Evolutionary conservation across 2,113 vertebrate species (phyloP), one percentile per base, ranked within the genome.

Genomic region (Scalopus aquaticus): DNA sequence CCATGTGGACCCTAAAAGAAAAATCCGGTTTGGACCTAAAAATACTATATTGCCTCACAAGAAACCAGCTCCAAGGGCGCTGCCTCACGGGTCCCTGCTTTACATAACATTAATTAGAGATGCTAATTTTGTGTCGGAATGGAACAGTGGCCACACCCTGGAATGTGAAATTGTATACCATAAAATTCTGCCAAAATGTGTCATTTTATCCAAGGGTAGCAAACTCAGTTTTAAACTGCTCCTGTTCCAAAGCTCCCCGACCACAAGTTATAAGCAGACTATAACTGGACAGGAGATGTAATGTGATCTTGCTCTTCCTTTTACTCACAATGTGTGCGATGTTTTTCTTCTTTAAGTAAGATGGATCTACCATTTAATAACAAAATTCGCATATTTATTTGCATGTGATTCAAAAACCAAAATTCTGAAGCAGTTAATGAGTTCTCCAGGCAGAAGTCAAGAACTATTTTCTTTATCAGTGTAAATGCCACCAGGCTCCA

Each of bases 21-120:
- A 97, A 96, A 94, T 94, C 93, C 72, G 39, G 95, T 97, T 93
- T 92, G 87, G 51, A 96, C 81, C 96, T 96, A 97, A 97, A 97
- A 97, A 97, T 97, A 97, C 69, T 72, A 74, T 92, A 74, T 93
- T 93, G 80, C 92, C 73, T 97, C 88, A 92, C 58, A 90, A 88
- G 81, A 58, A 95, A 94, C 17, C 1, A 1, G 62, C 60, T 94
- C 86, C 76, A 62, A 87, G 58, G 76, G 72, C 17, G 91, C 76
- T 46, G 80, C 73, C 73, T 92, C 73, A 44, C 4, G 54, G 49
- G 77, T 49, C 83, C 92, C 94, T 93, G 49, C 78, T 95, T 97
- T 94, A 96, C 6, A 86, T 97, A 94, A 94, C 77, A 76, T 94
- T 93, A 93, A 97, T 94, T 94, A 88, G 93, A 93, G 94, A 92